phyloP scores from a whole-genome alignment of 2,113 vertebrate species.

The Thinocorus orbignyianus region DNA sequence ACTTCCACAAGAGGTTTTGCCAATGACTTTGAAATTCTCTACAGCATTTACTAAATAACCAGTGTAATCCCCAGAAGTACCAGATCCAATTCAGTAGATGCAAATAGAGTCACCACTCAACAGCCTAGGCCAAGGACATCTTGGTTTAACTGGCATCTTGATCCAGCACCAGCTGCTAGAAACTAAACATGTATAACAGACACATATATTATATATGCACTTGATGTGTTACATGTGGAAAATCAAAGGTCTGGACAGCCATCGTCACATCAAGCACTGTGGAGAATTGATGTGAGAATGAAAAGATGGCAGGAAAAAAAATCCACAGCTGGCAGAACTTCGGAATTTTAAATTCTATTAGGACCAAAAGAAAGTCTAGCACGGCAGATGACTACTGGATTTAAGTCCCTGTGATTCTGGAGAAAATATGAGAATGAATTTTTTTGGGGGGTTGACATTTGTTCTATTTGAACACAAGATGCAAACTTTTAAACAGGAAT shows the following conservation, averaged over 20 bases:
- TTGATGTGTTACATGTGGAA: accelerated
- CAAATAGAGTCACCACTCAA: not conserved
- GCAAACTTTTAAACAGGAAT: not conserved
- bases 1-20: not conserved
- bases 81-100: not conserved
- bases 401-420: not conserved
- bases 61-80: not conserved
- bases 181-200: not conserved
- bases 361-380: not conserved
- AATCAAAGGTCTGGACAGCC: not conserved
- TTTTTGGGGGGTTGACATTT: no score
- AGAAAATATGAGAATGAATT: not conserved
- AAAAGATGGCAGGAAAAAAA: not conserved
- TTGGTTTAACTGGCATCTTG: not conserved
- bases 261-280: not conserved
- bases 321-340: not conserved
- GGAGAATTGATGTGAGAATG: not conserved
- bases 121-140: not conserved
- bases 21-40: not conserved
- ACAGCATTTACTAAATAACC: not conserved
- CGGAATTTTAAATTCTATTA: not conserved
- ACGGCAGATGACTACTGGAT: not conserved
- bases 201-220: not conserved
- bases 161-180: not conserved
- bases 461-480: not conserved